Percentiles rank a stretch among this genome's conserved stretches.
Evolutionary conservation across 1,140 invertebrate species (phyloP).

Genomic region (Procambarus clarkii): DNA sequence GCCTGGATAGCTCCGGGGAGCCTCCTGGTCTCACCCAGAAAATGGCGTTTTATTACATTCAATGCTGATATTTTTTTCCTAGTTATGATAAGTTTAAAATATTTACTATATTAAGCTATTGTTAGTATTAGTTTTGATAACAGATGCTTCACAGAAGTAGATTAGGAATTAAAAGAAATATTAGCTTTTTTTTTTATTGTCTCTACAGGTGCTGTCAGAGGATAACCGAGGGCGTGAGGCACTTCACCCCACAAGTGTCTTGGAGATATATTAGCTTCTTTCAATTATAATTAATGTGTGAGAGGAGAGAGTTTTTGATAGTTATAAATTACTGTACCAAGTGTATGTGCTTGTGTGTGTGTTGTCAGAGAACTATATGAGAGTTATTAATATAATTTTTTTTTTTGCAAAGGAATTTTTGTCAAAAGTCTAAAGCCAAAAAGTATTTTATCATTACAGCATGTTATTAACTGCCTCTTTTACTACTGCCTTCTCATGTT

Average conservation of each 20-base stretch:
- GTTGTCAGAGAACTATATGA: constrained; percentile 35
- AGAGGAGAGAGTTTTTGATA: constrained; percentile 20
- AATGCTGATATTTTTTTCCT: too few species aligned
- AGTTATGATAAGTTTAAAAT: too few species aligned
- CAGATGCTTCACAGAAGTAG: too few species aligned
- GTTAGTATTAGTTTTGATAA: too few species aligned
- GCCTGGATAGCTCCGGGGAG: too few species aligned
- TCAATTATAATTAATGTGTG: constrained; percentile 23
- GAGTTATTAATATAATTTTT: constrained; percentile 13
- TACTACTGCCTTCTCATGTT: not conserved
- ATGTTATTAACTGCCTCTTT: not conserved
- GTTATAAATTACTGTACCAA: constrained; percentile 19
- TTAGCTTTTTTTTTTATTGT: too few species aligned
- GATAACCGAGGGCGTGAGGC: not conserved
- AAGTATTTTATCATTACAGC: not conserved
- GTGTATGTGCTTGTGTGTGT: constrained; percentile 24
- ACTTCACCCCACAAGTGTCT: constrained; percentile 5
- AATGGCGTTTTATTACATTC: too few species aligned
- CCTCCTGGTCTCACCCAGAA: too few species aligned
- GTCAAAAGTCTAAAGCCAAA: not conserved
- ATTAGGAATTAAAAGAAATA: too few species aligned
- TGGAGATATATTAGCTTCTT: constrained; percentile 31
- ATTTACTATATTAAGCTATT: too few species aligned
- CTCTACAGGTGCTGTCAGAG: too few species aligned
- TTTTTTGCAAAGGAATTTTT: not conserved